These are phyloP conservation scores for Trissoscelio sp. DNA, from an alignment of 2,888 invertebrate species.

Conservation along the genomic window DNA sequence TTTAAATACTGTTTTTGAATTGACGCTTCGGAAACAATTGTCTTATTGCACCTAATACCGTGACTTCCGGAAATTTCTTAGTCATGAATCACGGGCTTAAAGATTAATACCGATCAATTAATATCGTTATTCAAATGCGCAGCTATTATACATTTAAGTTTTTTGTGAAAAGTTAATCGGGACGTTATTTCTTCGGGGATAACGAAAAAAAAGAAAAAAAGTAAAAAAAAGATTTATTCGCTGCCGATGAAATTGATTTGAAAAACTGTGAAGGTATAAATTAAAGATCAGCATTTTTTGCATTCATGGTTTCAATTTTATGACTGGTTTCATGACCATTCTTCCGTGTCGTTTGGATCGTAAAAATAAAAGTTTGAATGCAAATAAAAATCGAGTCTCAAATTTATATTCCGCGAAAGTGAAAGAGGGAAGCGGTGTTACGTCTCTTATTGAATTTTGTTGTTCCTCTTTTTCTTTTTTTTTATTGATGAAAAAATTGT, in stretches of 20 bases:
- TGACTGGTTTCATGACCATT: conserved; percentile 35
- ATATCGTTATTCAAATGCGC: conserved; percentile 20
- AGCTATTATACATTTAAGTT: neutral
- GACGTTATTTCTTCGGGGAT: conserved; percentile 13
- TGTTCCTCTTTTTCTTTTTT: neutral
- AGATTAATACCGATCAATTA: conserved; percentile 28
- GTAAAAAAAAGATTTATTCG: neutral
- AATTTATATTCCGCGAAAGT: conserved; percentile 38
- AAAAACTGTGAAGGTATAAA: conserved; percentile 45
- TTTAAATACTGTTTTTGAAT: neutral
- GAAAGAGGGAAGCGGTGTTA: conserved; percentile 13
- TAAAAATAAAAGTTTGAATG: conserved; percentile 53
- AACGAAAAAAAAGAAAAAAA: neutral
- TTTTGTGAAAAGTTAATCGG: conserved; percentile 17
- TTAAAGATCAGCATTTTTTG: conserved; percentile 57
- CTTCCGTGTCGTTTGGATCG: conserved; percentile 45
- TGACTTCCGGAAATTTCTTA: conserved; percentile 9
- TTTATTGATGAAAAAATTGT: conserved; percentile 19
- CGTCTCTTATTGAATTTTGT: conserved; percentile 32
- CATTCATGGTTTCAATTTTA: conserved; percentile 56
- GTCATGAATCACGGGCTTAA: neutral
- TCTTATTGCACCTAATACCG: neutral
- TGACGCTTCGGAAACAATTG: neutral
- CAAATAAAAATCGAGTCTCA: conserved; percentile 46
- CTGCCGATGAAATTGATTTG: conserved; percentile 23